Base-by-base conservation (phyloP, 1,140 invertebrate species). In the Macrotrachela quadricornifera region DNA sequence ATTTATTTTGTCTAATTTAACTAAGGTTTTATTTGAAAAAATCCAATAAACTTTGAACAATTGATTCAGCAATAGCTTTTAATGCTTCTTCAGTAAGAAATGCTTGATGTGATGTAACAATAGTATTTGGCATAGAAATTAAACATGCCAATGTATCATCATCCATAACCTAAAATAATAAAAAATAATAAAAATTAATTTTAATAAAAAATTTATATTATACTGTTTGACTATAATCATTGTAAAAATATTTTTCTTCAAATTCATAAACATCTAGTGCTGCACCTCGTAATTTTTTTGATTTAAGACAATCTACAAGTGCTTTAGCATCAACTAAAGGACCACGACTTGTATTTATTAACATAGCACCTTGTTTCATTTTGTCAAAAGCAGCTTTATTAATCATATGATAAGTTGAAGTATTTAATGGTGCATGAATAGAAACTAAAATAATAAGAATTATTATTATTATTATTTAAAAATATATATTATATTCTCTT, bases 221-320 rank as follows among this genome's bases (percentile, higher is more conserved):
- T 13, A 46, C 17, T 13, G 17, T 8, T 36, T 52, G 17, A 14
- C 44, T 36, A 39, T 43, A 52, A 18, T 52, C 50, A 18, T 40
- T 42, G 18, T 46, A 18, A 30, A 52, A 52, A 8, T 42, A 52
- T 16, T 45, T 10, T 15, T 52, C 45, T 46, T 52, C 50, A 40
- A 46, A 38, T 52, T 52, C 50, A 40, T 52, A 52, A 9, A 52
- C 50, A 46, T 52, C 50, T 36, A 52, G n/a, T 46, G 43, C 50
- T 39, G 50, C 50, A 16, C 50, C 50, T 3, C 50, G 42, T 16
- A 52, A 38, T 46, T 52, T 52, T 46, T 36, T 40, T 13, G 50
- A 52, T 37, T 46, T 46, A 17, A 52, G 37, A n/a, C 50, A 42
- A 30, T 44, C 38, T 11, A 52, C 38, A 15, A 52, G 39, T 21